Conservation (phyloP, 2,113 vertebrate genomes). For the Neotragus moschatus region DNA sequence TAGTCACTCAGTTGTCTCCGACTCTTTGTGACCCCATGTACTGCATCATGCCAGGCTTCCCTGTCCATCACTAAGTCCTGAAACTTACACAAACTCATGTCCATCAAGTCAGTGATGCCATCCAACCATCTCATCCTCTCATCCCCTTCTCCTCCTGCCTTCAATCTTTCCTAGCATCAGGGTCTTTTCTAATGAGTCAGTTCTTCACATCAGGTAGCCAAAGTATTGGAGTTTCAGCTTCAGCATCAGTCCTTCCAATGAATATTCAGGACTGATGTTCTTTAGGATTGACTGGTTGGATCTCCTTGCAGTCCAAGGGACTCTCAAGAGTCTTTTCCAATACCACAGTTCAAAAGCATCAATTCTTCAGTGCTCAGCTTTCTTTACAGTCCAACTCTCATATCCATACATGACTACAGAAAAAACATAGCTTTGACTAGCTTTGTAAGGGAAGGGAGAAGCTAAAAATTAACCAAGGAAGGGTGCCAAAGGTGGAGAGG, state of each 20-base stretch:
- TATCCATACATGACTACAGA: background rate
- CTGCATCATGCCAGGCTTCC: background rate
- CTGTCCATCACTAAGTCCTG: background rate
- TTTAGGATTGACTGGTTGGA: background rate
- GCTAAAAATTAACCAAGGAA: background rate
- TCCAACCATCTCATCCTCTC: background rate
- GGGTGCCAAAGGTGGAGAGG: background rate
- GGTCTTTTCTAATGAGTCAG: background rate
- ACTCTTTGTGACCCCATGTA: background rate
- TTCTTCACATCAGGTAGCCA: background rate
- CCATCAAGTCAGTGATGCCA: background rate
- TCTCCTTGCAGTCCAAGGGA: background rate
- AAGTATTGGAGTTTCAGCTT: background rate
- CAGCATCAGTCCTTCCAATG: background rate
- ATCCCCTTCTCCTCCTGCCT: background rate
- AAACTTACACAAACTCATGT: background rate
- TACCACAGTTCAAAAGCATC: background rate
- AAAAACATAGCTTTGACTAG: background rate
- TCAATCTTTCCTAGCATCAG: background rate
- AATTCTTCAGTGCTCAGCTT: accelerated
- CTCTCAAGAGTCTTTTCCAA: background rate
- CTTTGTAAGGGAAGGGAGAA: background rate
- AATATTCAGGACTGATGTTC: background rate
- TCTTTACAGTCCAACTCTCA: background rate
- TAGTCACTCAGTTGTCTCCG: accelerated